These are phyloP conservation scores for Euschistus heros DNA, from an alignment of 1,140 invertebrate species.

Conservation along the genomic window DNA sequence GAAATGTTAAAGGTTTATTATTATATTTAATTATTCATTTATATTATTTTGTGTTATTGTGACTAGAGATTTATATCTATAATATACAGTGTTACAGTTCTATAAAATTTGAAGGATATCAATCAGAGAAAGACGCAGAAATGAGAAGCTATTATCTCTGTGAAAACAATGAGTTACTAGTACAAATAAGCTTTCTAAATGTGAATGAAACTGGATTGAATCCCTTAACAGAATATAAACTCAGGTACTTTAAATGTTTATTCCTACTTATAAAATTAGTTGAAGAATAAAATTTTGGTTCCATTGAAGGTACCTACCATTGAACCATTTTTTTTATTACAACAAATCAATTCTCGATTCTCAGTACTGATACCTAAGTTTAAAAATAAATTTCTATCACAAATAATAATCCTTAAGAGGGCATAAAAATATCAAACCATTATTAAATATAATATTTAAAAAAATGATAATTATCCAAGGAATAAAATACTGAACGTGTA, in stretches of 20 bases:
- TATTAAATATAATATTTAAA: too few relatives aligned
- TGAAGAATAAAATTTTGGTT: too few relatives aligned
- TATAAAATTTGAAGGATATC: slow-evolving; percentile 42
- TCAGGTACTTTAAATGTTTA: slow-evolving; percentile 15
- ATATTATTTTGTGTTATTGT: neutral
- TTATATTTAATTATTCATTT: neutral
- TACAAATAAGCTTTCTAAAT: slow-evolving; percentile 35
- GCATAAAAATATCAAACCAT: too few relatives aligned
- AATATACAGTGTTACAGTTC: slow-evolving; percentile 42
- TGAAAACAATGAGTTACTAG: slow-evolving; percentile 37
- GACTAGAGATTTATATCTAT: neutral
- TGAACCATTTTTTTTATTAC: too few relatives aligned
- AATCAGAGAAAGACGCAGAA: slow-evolving; percentile 38
- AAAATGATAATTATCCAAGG: too few relatives aligned
- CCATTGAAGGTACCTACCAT: too few relatives aligned
- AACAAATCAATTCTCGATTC: too few relatives aligned
- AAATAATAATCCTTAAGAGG: too few relatives aligned
- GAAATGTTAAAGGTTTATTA: slow-evolving; percentile 15
- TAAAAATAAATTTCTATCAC: too few relatives aligned
- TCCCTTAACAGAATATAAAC: slow-evolving; percentile 14
- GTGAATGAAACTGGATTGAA: neutral
- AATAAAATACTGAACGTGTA: too few relatives aligned
- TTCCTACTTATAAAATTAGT: neutral
- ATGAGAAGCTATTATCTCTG: slow-evolving; percentile 33
- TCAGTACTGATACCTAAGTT: too few relatives aligned